Percentiles rank a stretch among this genome's conserved stretches.
Conservation (phyloP, 2,113 vertebrate genomes). For the Marcusenius ussheri region DNA sequence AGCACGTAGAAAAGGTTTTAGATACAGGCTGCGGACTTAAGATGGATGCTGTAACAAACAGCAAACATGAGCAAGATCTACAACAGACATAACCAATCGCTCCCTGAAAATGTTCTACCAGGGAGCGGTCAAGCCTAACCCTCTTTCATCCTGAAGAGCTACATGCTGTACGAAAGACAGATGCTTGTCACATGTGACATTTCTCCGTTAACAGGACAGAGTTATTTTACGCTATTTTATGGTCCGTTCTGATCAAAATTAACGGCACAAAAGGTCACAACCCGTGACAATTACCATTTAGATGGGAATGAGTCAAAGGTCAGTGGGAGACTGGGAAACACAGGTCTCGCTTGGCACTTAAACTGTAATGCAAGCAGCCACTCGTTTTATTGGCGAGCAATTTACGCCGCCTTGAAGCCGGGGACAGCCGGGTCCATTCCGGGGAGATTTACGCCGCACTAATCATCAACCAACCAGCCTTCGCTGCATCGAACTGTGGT, state of each 20-base stretch:
- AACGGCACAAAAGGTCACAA: neutral
- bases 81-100: neutral
- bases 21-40: neutral
- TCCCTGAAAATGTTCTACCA: neutral
- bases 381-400: neutral
- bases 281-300: slow-evolving; percentile 52
- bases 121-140: neutral
- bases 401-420: neutral
- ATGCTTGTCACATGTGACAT: neutral
- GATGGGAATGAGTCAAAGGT: slow-evolving; percentile 43
- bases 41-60: neutral
- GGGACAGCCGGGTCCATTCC: neutral
- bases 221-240: neutral
- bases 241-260: neutral
- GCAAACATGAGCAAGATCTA: neutral
- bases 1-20: neutral
- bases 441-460: neutral
- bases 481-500: neutral
- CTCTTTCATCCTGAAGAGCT: neutral
- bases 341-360: slow-evolving; percentile 25
- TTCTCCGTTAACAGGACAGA: neutral
- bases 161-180: neutral
- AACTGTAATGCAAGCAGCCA: slow-evolving; percentile 28
- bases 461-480: neutral
- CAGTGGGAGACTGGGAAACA: slow-evolving; percentile 27